Conservation (phyloP, 1,140 invertebrate species). For the Brachionus rotundiformis region DNA sequence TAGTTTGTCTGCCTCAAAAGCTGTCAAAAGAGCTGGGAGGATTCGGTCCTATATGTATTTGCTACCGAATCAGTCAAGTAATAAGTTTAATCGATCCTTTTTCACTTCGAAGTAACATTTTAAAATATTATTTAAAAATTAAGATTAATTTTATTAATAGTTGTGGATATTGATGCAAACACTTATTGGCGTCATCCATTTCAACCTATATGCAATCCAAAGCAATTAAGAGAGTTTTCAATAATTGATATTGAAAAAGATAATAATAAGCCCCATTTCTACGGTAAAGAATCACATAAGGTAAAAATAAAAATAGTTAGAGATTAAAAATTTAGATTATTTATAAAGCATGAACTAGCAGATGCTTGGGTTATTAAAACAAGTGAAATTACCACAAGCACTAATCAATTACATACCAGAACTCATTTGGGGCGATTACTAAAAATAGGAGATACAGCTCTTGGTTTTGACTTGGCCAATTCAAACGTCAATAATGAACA, state of each 20-base stretch:
- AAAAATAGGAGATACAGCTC: constrained; percentile 84
- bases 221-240: constrained; percentile 85
- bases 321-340: no score
- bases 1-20: constrained; percentile 86
- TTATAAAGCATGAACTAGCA: constrained; percentile 82
- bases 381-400: constrained; percentile 79
- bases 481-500: constrained; percentile 85
- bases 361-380: constrained; percentile 90
- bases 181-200: constrained; percentile 86
- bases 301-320: no score
- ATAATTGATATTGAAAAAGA: constrained; percentile 91
- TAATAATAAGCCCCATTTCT: constrained; percentile 67
- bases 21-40: constrained; percentile 85
- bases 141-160: constrained; percentile 62
- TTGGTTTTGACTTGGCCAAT: constrained; percentile 84
- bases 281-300: constrained; percentile 57
- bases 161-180: constrained; percentile 79
- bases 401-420: constrained; percentile 64
- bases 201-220: constrained; percentile 80
- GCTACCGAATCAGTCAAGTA: constrained; percentile 81
- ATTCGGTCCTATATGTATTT: constrained; percentile 84
- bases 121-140: neutral
- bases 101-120: constrained; percentile 78
- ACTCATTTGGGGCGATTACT: constrained; percentile 92
- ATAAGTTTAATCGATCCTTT: constrained; percentile 90